A percentile compares a stretch with the other conserved stretches of the same genome.
phyloP scores from a whole-genome alignment of 1,140 invertebrate genomes.

The Papilio glaucus region DNA sequence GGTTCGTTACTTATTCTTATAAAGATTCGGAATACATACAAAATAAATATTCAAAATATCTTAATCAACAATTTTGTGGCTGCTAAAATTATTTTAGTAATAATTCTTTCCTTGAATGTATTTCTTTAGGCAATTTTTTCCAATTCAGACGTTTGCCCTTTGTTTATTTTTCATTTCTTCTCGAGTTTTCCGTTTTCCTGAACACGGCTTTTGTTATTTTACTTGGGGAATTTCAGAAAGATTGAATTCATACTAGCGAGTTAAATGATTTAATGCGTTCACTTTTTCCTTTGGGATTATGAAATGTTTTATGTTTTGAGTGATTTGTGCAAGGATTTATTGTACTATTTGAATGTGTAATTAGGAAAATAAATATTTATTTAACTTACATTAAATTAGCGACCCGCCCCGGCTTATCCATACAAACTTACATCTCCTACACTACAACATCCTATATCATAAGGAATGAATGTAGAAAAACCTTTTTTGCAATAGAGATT shows the following conservation, averaged over 20 bases:
- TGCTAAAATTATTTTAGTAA: constrained; percentile 16
- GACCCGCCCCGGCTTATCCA: too few relatives aligned
- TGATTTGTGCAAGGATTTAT: neutral
- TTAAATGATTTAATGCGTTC: constrained; percentile 31
- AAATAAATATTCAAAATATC: too few relatives aligned
- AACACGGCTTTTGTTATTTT: constrained; percentile 34
- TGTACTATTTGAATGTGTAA: too few relatives aligned
- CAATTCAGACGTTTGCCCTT: constrained; percentile 30
- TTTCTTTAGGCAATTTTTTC: constrained; percentile 26
- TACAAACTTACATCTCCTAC: too few relatives aligned
- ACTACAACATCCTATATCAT: too few relatives aligned
- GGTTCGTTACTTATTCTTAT: too few relatives aligned
- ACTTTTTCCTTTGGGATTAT: constrained; percentile 20
- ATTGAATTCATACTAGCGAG: constrained; percentile 28
- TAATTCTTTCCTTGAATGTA: constrained; percentile 22
- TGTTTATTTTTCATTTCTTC: constrained; percentile 31
- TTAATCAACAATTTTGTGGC: neutral
- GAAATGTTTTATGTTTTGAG: neutral
- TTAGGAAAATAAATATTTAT: too few relatives aligned
- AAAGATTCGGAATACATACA: too few relatives aligned
- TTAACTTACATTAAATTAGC: too few relatives aligned
- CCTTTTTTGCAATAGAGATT: too few relatives aligned
- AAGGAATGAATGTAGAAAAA: too few relatives aligned
- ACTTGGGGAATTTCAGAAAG: constrained; percentile 25
- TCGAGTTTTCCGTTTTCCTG: constrained; percentile 21